phyloP scores from a whole-genome alignment of 2,888 invertebrate genomes.

The Sminthurides aquaticus region DNA sequence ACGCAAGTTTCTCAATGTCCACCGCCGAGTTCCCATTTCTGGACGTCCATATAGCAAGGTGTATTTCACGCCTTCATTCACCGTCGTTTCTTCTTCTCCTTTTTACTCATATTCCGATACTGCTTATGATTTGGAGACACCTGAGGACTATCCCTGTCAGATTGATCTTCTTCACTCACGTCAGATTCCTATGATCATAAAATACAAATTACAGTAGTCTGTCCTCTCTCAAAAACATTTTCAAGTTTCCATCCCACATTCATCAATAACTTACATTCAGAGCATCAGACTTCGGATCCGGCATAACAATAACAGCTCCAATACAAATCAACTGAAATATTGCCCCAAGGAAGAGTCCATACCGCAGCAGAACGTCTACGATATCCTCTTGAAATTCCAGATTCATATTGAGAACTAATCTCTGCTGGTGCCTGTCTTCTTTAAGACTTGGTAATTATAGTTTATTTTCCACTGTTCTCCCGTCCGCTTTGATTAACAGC shows the following conservation, averaged over 20 bases:
- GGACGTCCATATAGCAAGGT: too few species aligned
- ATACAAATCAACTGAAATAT: slow-evolving; percentile 80
- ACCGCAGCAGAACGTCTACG: slow-evolving; percentile 65
- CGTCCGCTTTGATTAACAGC: too few species aligned
- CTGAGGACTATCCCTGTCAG: slow-evolving; percentile 46
- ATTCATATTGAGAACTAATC: background rate
- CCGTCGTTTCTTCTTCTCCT: slow-evolving; percentile 47
- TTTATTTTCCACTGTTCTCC: too few species aligned
- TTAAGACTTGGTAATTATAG: too few species aligned
- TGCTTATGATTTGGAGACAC: slow-evolving; percentile 45
- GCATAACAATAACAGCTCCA: slow-evolving; percentile 69
- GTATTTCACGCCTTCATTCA: too few species aligned
- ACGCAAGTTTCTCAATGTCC: too few species aligned
- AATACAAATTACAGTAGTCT: too few species aligned
- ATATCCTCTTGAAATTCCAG: slow-evolving; percentile 55
- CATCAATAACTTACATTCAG: slow-evolving; percentile 2
- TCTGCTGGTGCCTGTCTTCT: background rate
- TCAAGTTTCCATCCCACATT: too few species aligned
- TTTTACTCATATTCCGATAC: slow-evolving; percentile 44
- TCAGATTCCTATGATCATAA: slow-evolving; percentile 44
- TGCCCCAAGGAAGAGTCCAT: slow-evolving; percentile 76
- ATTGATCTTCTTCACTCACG: slow-evolving; percentile 45
- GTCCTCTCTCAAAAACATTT: too few species aligned
- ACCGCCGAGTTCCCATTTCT: too few species aligned
- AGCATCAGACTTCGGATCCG: slow-evolving; percentile 49